phyloP scores from a whole-genome alignment of 2,113 vertebrate species.

The Podarcis cretensis region DNA sequence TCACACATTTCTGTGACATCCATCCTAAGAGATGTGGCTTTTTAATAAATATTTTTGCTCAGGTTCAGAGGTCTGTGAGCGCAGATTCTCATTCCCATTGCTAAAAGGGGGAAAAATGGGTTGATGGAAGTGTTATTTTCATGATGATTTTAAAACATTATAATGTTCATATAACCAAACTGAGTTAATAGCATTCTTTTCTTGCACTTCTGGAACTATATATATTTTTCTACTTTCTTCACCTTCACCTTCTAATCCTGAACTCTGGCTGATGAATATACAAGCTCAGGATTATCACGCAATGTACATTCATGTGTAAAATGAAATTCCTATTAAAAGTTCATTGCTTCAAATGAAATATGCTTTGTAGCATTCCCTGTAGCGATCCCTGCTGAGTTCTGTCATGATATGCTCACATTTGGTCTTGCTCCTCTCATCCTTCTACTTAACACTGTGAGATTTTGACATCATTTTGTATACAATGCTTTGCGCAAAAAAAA shows the following conservation, averaged over 20 bases:
- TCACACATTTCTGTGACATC: too few relatives aligned
- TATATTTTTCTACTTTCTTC: slow-evolving; percentile 48
- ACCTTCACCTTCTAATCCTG: slow-evolving; percentile 52
- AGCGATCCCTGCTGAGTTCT: slow-evolving; percentile 66
- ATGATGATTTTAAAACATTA: too few relatives aligned
- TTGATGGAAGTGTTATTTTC: too few relatives aligned
- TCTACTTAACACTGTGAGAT: slow-evolving; percentile 42
- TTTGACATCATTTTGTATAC: slow-evolving; percentile 33
- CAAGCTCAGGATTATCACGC: slow-evolving; percentile 63
- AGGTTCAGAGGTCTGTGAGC: too few relatives aligned
- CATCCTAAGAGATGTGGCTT: too few relatives aligned
- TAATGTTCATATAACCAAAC: too few relatives aligned
- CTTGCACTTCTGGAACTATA: slow-evolving; percentile 29
- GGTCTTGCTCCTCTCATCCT: slow-evolving; percentile 47
- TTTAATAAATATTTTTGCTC: too few relatives aligned
- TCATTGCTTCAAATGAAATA: slow-evolving; percentile 66
- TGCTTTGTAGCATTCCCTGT: slow-evolving; percentile 57
- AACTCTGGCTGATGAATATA: slow-evolving; percentile 64
- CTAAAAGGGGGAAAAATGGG: not conserved
- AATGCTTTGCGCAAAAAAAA: slow-evolving; percentile 34
- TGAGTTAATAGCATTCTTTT: not conserved
- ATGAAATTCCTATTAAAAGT: slow-evolving; percentile 66
- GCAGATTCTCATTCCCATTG: not conserved
- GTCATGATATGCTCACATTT: slow-evolving; percentile 56
- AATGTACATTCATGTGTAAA: slow-evolving; percentile 62